Conservation (phyloP, 1,140 invertebrate genomes). For the Dreissena polymorpha region DNA sequence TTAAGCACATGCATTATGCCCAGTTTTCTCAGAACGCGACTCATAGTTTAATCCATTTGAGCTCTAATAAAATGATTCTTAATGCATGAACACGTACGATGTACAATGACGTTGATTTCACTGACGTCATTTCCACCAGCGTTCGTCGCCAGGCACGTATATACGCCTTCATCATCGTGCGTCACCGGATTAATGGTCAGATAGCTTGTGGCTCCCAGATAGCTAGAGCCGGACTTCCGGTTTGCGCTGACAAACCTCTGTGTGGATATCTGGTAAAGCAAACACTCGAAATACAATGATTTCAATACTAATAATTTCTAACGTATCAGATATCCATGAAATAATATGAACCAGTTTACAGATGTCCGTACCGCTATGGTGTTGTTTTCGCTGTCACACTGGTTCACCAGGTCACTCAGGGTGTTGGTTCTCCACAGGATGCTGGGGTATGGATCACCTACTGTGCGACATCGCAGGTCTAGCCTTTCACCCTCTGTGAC, state of each 20-base stretch:
- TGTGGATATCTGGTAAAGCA: neutral
- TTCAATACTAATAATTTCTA: too few relatives aligned
- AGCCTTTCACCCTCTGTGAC: neutral
- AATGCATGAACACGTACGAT: neutral
- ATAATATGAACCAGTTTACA: too few relatives aligned
- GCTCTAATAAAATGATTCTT: too few relatives aligned
- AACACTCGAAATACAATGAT: too few relatives aligned
- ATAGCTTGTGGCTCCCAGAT: neutral
- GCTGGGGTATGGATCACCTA: neutral
- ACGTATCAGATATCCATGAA: too few relatives aligned
- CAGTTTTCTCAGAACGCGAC: too few relatives aligned
- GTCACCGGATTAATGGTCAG: neutral
- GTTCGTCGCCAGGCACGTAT: neutral
- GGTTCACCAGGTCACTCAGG: neutral
- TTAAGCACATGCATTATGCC: too few relatives aligned
- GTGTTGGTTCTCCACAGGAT: slow-evolving; percentile 4
- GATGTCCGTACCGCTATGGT: neutral
- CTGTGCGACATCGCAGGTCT: neutral
- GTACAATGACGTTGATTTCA: neutral
- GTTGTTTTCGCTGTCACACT: neutral
- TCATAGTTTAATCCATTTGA: too few relatives aligned
- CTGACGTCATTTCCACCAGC: neutral
- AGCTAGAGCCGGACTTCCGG: neutral
- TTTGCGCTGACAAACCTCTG: neutral
- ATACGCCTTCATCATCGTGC: neutral